Conservation (phyloP, 2,888 invertebrate genomes). For the Meandrusa payeni region DNA sequence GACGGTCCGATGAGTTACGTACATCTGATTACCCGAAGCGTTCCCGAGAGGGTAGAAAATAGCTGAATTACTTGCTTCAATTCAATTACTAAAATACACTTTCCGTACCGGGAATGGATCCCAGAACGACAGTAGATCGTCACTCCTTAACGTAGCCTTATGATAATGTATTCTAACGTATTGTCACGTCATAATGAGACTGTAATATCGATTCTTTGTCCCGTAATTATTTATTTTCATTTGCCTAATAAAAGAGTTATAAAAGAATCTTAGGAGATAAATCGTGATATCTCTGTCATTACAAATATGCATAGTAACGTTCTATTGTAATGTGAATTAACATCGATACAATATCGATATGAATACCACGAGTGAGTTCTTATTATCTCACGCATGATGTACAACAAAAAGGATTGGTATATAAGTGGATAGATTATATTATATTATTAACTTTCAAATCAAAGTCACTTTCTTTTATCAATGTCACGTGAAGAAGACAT, state of each 20-base stretch:
- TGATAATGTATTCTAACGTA: too few relatives aligned
- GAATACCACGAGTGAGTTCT: constrained; percentile 27
- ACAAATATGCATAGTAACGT: constrained; percentile 48
- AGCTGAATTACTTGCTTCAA: too few relatives aligned
- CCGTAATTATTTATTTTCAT: constrained; percentile 1
- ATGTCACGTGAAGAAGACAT: constrained; percentile 5
- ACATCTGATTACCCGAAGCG: too few relatives aligned
- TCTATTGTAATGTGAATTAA: constrained; percentile 43
- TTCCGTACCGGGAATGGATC: too few relatives aligned
- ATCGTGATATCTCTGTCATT: constrained; percentile 29
- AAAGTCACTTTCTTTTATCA: constrained; percentile 26
- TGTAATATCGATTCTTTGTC: too few relatives aligned
- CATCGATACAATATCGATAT: constrained; percentile 35
- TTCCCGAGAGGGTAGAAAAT: too few relatives aligned
- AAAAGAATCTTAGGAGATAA: constrained; percentile 31
- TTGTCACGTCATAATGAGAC: too few relatives aligned
- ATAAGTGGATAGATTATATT: constrained; percentile 35
- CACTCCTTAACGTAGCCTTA: too few relatives aligned
- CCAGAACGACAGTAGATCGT: too few relatives aligned
- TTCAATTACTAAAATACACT: too few relatives aligned
- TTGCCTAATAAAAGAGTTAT: background rate
- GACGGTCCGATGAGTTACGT: too few relatives aligned
- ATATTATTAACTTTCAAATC: constrained; percentile 25
- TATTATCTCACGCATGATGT: constrained; percentile 30
- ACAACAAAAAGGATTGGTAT: constrained; percentile 30